Percentiles rank a stretch among this genome's conserved stretches.
These are phyloP conservation scores for Latrodectus hesperus DNA, from an alignment of 2,888 invertebrate genomes.

Conservation along the genomic window DNA sequence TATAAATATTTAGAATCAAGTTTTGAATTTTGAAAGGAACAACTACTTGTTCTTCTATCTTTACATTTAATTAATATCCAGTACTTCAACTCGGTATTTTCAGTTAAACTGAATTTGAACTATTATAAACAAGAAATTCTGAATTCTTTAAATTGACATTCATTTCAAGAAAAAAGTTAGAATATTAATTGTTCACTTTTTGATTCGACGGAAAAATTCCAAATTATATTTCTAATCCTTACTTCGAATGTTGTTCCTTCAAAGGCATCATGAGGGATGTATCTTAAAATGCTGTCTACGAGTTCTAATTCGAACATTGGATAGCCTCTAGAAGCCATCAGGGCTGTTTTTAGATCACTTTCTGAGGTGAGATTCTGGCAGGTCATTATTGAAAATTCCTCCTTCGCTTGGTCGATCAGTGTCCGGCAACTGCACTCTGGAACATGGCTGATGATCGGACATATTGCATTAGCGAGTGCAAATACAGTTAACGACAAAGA, in stretches of 20 bases:
- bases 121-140: too few species aligned
- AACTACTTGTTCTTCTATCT: too few species aligned
- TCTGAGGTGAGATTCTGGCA: constrained; percentile 36
- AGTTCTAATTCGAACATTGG: constrained; percentile 51
- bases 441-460: background rate
- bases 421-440: constrained; percentile 21
- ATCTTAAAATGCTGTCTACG: constrained; percentile 36
- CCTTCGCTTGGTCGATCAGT: constrained; percentile 13
- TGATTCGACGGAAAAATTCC: background rate
- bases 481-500: background rate
- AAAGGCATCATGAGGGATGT: constrained; percentile 46
- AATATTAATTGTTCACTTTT: too few species aligned
- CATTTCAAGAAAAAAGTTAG: too few species aligned
- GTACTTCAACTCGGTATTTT: too few species aligned
- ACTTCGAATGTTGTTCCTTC: constrained; percentile 39
- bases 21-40: too few species aligned
- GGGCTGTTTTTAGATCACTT: constrained; percentile 15
- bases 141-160: too few species aligned
- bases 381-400: constrained; percentile 25
- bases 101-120: too few species aligned
- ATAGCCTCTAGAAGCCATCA: constrained; percentile 3
- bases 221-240: background rate
- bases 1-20: too few species aligned
- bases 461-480: background rate
- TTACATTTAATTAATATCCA: too few species aligned